Conservation (phyloP, 2,113 vertebrate species). For the Aix galericulata region DNA sequence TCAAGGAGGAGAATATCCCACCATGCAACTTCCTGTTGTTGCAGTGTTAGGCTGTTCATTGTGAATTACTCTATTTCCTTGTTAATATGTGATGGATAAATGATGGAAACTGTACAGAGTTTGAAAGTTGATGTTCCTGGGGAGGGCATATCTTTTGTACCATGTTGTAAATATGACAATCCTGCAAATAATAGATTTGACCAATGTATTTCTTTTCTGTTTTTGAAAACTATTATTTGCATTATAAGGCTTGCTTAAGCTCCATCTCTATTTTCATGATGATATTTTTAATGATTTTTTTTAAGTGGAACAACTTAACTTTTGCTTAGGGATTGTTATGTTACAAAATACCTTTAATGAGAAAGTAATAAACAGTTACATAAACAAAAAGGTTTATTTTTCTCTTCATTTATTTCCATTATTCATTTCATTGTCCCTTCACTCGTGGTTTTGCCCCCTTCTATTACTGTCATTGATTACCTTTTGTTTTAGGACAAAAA, state of each 20-base stretch:
- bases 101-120: rapidly evolving
- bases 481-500: constrained; percentile 22
- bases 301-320: background rate
- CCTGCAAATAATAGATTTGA: background rate
- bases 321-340: background rate
- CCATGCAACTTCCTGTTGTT: background rate
- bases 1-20: background rate
- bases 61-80: background rate
- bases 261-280: background rate
- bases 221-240: background rate
- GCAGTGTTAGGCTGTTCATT: background rate
- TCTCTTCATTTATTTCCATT: background rate
- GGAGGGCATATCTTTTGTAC: background rate
- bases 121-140: background rate
- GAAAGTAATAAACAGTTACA: background rate
- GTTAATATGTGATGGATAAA: background rate
- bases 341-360: background rate
- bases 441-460: background rate
- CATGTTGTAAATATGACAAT: background rate
- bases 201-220: background rate
- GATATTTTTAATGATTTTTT: background rate
- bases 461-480: constrained; percentile 1
- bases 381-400: background rate
- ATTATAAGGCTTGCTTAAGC: background rate
- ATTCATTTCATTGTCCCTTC: constrained; percentile 23